A percentile compares a stretch with the other conserved stretches of the same genome.
Evolutionary conservation across 2,797 vertebrate species (phyloP).

Genomic region (Bufotes viridis): DNA sequence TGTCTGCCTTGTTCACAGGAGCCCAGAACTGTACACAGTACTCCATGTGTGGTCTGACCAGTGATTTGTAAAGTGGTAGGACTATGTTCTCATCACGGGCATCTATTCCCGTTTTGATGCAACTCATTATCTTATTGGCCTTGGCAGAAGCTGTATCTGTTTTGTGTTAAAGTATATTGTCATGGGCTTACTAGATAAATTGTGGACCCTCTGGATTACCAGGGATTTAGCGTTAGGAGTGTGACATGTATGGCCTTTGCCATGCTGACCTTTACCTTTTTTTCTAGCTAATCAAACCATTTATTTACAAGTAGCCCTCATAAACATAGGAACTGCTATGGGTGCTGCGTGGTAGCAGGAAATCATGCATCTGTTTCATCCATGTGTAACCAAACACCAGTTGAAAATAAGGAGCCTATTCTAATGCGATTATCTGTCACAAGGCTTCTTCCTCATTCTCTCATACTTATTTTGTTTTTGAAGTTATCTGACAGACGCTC

Average conservation of each 20-base stretch:
- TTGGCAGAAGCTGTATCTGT: too few relatives aligned
- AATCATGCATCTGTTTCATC: constrained; percentile 14
- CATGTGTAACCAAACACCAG: constrained; percentile 9
- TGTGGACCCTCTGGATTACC: too few relatives aligned
- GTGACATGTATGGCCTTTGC: not conserved
- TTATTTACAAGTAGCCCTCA: constrained; percentile 32
- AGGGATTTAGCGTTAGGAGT: too few relatives aligned
- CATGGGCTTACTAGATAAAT: too few relatives aligned
- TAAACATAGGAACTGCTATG: constrained; percentile 1
- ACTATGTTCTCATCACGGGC: too few relatives aligned
- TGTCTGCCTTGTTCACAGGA: too few relatives aligned
- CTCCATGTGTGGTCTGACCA: too few relatives aligned
- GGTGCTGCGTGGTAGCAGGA: not conserved
- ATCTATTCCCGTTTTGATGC: too few relatives aligned
- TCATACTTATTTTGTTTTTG: not conserved
- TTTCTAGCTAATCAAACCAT: not conserved
- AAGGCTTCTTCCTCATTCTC: constrained; percentile 40
- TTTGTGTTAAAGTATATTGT: too few relatives aligned
- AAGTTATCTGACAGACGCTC: constrained; percentile 19
- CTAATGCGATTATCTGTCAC: constrained; percentile 40
- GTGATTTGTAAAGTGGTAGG: too few relatives aligned
- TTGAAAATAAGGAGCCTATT: not conserved
- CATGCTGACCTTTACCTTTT: not conserved
- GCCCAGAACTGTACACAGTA: too few relatives aligned
- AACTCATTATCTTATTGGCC: too few relatives aligned